Evolutionary conservation across 2,888 invertebrate species (phyloP).

Genomic region (Caenorhabditis macrosperma): DNA sequence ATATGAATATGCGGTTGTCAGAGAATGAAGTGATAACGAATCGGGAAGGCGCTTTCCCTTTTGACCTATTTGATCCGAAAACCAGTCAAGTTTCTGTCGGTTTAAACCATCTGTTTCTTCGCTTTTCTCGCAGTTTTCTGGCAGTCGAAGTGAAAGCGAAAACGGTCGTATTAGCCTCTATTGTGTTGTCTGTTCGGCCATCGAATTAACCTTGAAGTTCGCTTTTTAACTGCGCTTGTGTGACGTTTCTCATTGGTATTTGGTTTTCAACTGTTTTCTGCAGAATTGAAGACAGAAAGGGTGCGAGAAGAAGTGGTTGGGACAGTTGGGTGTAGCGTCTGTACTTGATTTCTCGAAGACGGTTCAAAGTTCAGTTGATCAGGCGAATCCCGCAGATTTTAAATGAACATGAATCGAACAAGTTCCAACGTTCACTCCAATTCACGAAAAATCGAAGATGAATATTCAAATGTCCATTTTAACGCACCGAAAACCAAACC

Average conservation of each 20-base stretch:
- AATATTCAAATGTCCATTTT: too few species aligned
- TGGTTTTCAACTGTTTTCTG: background rate
- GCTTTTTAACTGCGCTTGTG: background rate
- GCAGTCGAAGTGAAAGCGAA: conserved; percentile 25
- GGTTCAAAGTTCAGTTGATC: too few species aligned
- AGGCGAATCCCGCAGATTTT: too few species aligned
- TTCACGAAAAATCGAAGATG: too few species aligned
- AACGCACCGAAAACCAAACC: too few species aligned
- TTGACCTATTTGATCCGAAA: conserved; percentile 27
- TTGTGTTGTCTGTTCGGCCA: conserved; percentile 3
- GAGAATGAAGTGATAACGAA: conserved; percentile 30
- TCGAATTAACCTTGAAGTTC: conserved; percentile 7
- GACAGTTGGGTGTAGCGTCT: too few species aligned
- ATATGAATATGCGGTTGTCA: background rate
- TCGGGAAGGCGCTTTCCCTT: background rate
- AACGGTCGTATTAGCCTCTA: conserved; percentile 17
- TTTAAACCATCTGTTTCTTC: background rate
- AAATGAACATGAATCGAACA: too few species aligned
- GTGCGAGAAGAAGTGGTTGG: too few species aligned
- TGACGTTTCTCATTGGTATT: background rate
- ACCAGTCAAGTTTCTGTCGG: conserved; percentile 30
- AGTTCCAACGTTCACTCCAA: too few species aligned
- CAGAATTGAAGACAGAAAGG: too few species aligned
- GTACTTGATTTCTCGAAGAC: too few species aligned
- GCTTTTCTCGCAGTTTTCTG: background rate